A percentile compares a stretch with the other conserved stretches of the same genome.
phyloP scores from a whole-genome alignment of 1,140 invertebrate species.

The Orussus abietinus region DNA sequence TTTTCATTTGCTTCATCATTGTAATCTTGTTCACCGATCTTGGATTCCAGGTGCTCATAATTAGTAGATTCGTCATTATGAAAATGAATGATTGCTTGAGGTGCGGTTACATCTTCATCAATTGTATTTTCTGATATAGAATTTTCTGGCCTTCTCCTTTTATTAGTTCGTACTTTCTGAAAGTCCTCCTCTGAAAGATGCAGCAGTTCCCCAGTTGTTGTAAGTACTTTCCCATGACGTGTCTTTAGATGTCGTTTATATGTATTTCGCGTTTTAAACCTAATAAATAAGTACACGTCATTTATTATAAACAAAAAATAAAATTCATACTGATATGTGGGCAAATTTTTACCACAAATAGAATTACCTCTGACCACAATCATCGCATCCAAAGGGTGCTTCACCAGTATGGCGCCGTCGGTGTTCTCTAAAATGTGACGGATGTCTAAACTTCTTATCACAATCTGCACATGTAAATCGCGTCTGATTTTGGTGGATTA shows the following conservation, averaged over 20 bases:
- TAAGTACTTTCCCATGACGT: slow-evolving; percentile 61
- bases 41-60: no score
- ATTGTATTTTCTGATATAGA: slow-evolving; percentile 13
- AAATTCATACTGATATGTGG: no score
- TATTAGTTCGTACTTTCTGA: slow-evolving; percentile 53
- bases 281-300: slow-evolving; percentile 24
- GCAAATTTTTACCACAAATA: slow-evolving; percentile 3
- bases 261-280: slow-evolving; percentile 65
- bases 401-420: slow-evolving; percentile 64
- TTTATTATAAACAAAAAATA: background rate
- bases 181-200: slow-evolving; percentile 58
- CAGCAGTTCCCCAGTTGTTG: slow-evolving; percentile 57
- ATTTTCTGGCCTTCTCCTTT: slow-evolving; percentile 30
- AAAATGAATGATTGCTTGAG: slow-evolving; percentile 28
- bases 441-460: slow-evolving; percentile 64
- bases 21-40: no score
- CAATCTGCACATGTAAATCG: slow-evolving; percentile 64
- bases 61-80: slow-evolving; percentile 5
- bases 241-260: slow-evolving; percentile 63
- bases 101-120: slow-evolving; percentile 22
- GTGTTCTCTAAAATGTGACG: slow-evolving; percentile 67
- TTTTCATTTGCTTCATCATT: slow-evolving; percentile 17
- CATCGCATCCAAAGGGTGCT: slow-evolving; percentile 63
- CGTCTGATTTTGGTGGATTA: slow-evolving; percentile 66
- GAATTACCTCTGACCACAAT: slow-evolving; percentile 57